Evolutionary conservation across 2,113 vertebrate species (phyloP).

Genomic region (Pluvianellus socialis): DNA sequence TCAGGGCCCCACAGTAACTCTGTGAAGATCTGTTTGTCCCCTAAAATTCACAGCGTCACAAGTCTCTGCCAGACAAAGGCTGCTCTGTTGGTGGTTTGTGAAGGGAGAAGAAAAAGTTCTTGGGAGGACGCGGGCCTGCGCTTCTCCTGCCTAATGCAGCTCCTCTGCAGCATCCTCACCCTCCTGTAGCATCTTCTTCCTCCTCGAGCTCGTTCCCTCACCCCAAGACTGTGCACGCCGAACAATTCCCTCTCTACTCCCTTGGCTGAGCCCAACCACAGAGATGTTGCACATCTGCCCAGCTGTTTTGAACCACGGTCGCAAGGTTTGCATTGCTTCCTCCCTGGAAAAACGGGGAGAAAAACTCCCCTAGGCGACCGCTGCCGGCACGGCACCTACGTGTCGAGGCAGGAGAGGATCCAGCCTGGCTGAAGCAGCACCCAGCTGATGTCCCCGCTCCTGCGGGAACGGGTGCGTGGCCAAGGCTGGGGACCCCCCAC

Average conservation of each 20-base stretch:
- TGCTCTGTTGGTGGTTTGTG: background rate
- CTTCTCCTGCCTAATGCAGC: background rate
- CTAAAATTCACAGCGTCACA: background rate
- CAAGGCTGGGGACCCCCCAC: background rate
- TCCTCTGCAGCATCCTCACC: fast-evolving
- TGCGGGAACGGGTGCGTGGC: fast-evolving
- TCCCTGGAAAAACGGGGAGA: fast-evolving
- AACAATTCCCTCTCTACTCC: background rate
- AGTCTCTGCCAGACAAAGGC: background rate
- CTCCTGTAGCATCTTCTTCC: background rate
- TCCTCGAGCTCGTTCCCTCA: background rate
- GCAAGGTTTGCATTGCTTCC: fast-evolving
- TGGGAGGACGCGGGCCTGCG: fast-evolving
- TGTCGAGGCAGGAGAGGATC: background rate
- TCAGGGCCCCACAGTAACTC: background rate
- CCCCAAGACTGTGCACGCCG: fast-evolving
- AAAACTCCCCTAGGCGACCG: fast-evolving
- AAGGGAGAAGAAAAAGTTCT: background rate
- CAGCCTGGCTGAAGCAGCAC: background rate
- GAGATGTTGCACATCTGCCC: background rate
- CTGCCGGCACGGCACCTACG: fast-evolving
- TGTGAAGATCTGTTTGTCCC: background rate
- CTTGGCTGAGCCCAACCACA: background rate
- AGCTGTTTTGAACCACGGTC: background rate
- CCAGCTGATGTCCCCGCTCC: background rate